These are phyloP conservation scores for Falco cherrug DNA, from an alignment of 2,797 vertebrate genomes.

Conservation along the genomic window DNA sequence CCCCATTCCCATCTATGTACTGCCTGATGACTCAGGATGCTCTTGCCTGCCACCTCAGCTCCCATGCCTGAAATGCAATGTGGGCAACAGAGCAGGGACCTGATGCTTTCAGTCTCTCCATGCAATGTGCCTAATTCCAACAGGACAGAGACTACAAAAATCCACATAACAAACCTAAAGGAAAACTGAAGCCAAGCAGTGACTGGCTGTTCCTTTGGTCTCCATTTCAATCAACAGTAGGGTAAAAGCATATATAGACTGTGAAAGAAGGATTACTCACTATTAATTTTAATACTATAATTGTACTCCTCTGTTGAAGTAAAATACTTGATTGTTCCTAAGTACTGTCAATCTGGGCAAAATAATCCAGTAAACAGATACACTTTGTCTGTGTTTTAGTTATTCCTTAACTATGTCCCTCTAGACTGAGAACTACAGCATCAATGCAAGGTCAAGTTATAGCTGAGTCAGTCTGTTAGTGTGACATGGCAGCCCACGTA, in stretches of 20 bases:
- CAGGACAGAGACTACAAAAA: not conserved
- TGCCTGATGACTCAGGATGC: not conserved
- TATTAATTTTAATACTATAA: not conserved
- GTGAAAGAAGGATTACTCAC: not conserved
- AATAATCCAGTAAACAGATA: constrained; percentile 55
- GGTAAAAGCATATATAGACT: not conserved
- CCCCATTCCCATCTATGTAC: not conserved
- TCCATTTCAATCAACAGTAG: not conserved
- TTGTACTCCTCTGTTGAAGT: not conserved
- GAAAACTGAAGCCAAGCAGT: not conserved
- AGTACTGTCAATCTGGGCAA: not conserved
- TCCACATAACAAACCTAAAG: not conserved
- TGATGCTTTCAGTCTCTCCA: not conserved
- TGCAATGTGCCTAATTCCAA: not conserved
- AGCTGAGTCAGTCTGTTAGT: constrained; percentile 48
- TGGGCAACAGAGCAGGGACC: not conserved
- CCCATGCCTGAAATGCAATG: no score
- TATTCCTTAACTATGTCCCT: constrained; percentile 60
- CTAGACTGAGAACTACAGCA: constrained; percentile 23
- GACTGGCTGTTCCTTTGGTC: not conserved
- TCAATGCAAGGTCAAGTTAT: constrained; percentile 59
- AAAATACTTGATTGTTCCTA: not conserved
- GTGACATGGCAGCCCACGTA: constrained; percentile 45
- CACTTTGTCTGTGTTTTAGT: not conserved
- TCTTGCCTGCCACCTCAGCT: not conserved